Conservation (phyloP, 2,888 invertebrate species). For the Sinopyrophorus schimmeli region DNA sequence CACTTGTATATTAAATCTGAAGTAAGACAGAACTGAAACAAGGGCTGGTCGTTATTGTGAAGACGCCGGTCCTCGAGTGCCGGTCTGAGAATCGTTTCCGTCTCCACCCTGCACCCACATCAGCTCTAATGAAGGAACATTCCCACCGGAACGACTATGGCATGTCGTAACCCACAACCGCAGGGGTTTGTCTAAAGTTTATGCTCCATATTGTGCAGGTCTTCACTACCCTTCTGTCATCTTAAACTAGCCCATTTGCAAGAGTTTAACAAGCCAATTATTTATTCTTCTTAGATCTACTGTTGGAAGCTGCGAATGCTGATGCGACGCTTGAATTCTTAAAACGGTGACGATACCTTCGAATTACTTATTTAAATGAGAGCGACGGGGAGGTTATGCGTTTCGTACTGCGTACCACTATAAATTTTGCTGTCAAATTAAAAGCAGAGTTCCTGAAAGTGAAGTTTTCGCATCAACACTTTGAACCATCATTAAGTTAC, state of each 20-base stretch:
- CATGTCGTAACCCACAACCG: conserved; percentile 26
- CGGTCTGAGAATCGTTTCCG: conserved; percentile 23
- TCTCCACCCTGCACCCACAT: conserved; percentile 25
- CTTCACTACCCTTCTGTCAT: conserved; percentile 9
- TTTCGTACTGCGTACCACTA: too few relatives aligned
- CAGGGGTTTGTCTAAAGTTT: conserved; percentile 26
- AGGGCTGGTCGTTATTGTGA: conserved; percentile 26
- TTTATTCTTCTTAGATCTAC: too few relatives aligned
- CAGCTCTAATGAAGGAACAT: conserved; percentile 30
- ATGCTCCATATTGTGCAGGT: conserved; percentile 20
- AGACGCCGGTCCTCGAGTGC: conserved; percentile 25
- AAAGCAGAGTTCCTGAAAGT: too few relatives aligned
- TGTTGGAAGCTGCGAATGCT: too few relatives aligned
- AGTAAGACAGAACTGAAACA: conserved; percentile 20
- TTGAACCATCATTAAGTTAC: too few relatives aligned
- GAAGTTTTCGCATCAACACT: too few relatives aligned
- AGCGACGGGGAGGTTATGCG: too few relatives aligned
- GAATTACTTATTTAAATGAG: too few relatives aligned
- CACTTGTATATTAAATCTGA: conserved; percentile 22
- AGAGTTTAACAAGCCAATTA: conserved; percentile 11
- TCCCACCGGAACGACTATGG: conserved; percentile 27
- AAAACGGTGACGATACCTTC: too few relatives aligned
- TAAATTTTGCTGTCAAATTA: too few relatives aligned
- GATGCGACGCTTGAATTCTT: too few relatives aligned
- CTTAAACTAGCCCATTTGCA: conserved; percentile 4